These are phyloP conservation scores for Sciurus vulgaris DNA, from an alignment of 2,797 vertebrate genomes.

Conservation along the genomic window DNA sequence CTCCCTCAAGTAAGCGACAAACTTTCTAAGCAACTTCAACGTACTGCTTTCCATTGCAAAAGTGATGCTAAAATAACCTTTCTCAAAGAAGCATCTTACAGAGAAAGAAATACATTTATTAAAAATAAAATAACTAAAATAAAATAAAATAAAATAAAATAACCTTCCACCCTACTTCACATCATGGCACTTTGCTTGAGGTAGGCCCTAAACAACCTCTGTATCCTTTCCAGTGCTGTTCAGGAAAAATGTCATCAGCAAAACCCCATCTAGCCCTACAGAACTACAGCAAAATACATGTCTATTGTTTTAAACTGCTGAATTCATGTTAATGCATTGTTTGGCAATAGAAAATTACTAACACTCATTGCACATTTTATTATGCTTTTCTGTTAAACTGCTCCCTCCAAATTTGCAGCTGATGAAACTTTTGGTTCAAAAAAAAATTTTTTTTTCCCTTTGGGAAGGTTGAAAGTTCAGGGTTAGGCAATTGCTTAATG, in stretches of 20 bases:
- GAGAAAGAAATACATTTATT: too few species aligned
- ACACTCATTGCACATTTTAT: neutral
- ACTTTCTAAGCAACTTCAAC: neutral
- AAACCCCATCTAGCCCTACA: neutral
- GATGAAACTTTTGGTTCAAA: neutral
- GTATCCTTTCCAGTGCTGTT: neutral
- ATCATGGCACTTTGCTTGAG: neutral
- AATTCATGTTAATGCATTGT: neutral
- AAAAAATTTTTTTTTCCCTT: neutral
- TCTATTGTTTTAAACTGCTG: neutral
- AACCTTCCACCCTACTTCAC: neutral
- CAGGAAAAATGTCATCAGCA: neutral
- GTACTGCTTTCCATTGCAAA: neutral
- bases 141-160: neutral
- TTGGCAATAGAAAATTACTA: neutral
- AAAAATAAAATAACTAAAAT: too few species aligned
- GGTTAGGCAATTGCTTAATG: too few species aligned
- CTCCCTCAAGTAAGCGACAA: neutral
- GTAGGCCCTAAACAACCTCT: too few species aligned
- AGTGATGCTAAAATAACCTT: neutral
- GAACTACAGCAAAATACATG: neutral
- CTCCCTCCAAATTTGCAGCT: neutral
- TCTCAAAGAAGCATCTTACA: neutral
- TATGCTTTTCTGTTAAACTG: constrained; percentile 6
- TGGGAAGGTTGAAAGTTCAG: too few species aligned